These are phyloP conservation scores for Listronotus bonariensis DNA, from an alignment of 1,140 invertebrate genomes.

Conservation along the genomic window DNA sequence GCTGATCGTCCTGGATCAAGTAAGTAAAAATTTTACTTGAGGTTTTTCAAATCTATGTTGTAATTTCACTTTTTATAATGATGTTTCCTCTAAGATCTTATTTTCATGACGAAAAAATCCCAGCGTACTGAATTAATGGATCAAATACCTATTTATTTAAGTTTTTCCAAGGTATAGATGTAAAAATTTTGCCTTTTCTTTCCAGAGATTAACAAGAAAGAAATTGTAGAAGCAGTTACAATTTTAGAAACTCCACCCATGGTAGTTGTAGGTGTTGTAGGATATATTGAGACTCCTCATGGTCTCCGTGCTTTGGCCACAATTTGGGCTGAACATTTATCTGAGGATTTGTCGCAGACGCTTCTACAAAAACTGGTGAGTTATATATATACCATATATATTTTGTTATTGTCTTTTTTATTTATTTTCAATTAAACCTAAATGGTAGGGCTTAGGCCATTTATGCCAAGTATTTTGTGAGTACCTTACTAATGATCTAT, in stretches of 20 bases:
- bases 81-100: too few relatives aligned
- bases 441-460: too few relatives aligned
- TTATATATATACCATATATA: too few relatives aligned
- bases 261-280: slow-evolving; percentile 96
- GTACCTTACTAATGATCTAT: slow-evolving; percentile 13
- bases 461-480: too few relatives aligned
- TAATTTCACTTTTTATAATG: too few relatives aligned
- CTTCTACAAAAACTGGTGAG: slow-evolving; percentile 99
- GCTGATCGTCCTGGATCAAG: slow-evolving; percentile 98
- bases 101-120: too few relatives aligned
- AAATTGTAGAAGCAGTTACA: slow-evolving; percentile 98
- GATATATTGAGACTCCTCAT: slow-evolving; percentile 98
- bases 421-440: too few relatives aligned
- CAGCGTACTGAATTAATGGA: too few relatives aligned
- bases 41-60: too few relatives aligned
- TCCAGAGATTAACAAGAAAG: slow-evolving; percentile 98
- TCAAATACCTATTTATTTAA: too few relatives aligned
- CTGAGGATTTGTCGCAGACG: slow-evolving; percentile 95
- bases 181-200: background rate
- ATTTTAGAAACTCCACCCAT: slow-evolving; percentile 98
- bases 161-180: background rate
- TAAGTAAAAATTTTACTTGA: slow-evolving; percentile 62
- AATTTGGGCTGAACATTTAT: slow-evolving; percentile 98
- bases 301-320: slow-evolving; percentile 93
- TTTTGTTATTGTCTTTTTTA: too few relatives aligned